phyloP scores from a whole-genome alignment of 2,797 vertebrate genomes.

The Iguana delicatissima region DNA sequence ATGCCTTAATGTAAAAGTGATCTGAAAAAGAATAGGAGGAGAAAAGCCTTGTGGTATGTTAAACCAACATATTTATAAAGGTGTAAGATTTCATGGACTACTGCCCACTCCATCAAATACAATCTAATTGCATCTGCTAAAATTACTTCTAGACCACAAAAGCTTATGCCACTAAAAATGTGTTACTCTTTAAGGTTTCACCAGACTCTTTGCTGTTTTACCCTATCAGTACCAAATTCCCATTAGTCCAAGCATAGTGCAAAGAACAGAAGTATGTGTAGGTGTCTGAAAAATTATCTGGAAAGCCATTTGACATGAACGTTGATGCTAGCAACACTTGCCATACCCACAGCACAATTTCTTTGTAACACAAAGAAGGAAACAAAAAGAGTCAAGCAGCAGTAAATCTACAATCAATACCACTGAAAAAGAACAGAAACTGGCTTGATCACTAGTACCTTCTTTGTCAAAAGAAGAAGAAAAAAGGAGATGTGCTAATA shows the following conservation, averaged over 20 bases:
- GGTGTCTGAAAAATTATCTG: neutral
- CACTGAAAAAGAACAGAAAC: constrained; percentile 34
- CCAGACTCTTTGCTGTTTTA: neutral
- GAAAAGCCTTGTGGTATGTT: too few species aligned
- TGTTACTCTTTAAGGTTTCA: neutral
- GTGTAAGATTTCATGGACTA: neutral
- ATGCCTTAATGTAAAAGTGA: neutral
- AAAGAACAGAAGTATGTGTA: neutral
- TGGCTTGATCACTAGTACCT: neutral
- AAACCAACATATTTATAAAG: neutral
- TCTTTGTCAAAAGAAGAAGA: neutral
- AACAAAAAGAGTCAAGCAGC: constrained; percentile 39
- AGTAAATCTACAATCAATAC: constrained; percentile 49
- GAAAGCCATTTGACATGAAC: neutral
- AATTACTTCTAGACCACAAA: neutral
- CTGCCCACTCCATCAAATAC: neutral
- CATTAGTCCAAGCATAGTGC: neutral
- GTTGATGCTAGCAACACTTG: neutral
- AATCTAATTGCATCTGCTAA: neutral
- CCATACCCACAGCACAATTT: constrained; percentile 8
- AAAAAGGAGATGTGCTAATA: neutral
- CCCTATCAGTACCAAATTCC: neutral
- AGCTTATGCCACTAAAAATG: neutral
- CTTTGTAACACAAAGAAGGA: constrained; percentile 8
- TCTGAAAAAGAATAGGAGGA: neutral